Base-by-base conservation (phyloP, 2,797 vertebrate species). In the Benthosema pterotum region DNA sequence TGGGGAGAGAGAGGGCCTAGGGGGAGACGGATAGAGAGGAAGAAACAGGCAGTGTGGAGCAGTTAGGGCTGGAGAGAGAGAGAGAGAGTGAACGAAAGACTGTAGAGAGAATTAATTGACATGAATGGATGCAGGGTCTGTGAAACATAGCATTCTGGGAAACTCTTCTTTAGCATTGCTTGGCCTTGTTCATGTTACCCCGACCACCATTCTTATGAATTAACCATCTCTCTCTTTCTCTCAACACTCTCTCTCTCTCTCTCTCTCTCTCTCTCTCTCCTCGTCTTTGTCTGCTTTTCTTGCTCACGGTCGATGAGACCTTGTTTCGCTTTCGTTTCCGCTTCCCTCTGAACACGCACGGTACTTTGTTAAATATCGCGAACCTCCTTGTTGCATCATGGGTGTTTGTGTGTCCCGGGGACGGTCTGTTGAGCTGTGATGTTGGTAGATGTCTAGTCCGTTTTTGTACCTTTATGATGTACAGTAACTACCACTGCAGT, bases 141-240 rank as follows among this genome's bases (percentile, higher is more conserved):
- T 79, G 71, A 87, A 77, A 86, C 86, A 90, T 84, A 88, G 79
- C 62, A 76, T 81, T 87, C 82, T 69, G 70, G 84, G 82, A 79
- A 87, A 86, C 83, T 82, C 75, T 83, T 84, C 74, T 67, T 79
- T 68, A 79, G 82, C 82, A 87, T 91, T 88, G 83, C 85, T 87
- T 57, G 78, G 83, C 83, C 83, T 80, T 38, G 32, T 87, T 89
- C 89, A 88, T 75, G 78, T 82, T 74, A 81, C 69, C 73, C 63
- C 71, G 52, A 57, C 79, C 69, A 60, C 76, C 17, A 48, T 42
- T 82, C 70, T 88, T 88, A 91, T 92, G 90, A 91, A 91, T 91
- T 79, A 91, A 89, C 84, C 82, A 89, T 88, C 80, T 83, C 72
- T 9, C 14, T 11, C 32, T 32, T 6, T 11, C 12, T 53, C 51